phyloP scores from a whole-genome alignment of 2,888 invertebrate genomes.

The Thyatira batis region DNA sequence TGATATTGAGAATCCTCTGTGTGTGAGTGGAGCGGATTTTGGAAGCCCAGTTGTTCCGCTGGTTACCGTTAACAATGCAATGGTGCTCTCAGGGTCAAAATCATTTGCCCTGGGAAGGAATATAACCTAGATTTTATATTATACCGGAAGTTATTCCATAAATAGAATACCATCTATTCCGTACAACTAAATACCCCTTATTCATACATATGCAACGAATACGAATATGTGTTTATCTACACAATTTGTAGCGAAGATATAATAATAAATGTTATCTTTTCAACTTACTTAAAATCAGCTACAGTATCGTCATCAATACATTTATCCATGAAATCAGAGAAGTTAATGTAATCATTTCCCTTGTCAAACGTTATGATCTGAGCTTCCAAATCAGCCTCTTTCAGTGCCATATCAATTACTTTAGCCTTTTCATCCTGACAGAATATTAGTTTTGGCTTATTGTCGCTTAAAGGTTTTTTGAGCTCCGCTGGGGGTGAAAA shows the following conservation, averaged over 20 bases:
- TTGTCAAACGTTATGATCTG: conserved; percentile 49
- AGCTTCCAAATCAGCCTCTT: conserved; percentile 35
- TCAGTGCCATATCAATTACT: conserved; percentile 44
- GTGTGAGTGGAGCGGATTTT: conserved; percentile 57
- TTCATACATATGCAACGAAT: too few relatives aligned
- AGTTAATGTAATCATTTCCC: conserved; percentile 41
- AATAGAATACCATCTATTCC: not conserved
- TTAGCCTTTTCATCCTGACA: conserved; percentile 49
- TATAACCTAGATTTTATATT: too few relatives aligned
- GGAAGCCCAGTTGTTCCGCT: conserved; percentile 69
- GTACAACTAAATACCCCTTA: too few relatives aligned
- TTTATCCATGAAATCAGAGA: conserved; percentile 39
- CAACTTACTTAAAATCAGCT: conserved; percentile 46
- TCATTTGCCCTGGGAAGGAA: conserved; percentile 43
- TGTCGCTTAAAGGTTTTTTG: conserved; percentile 32
- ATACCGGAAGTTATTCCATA: too few relatives aligned
- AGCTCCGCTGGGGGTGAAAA: conserved; percentile 43
- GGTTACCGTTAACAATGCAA: conserved; percentile 52
- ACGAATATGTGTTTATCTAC: too few relatives aligned
- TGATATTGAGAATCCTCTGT: conserved; percentile 52
- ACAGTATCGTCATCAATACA: conserved; percentile 29
- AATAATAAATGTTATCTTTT: not conserved
- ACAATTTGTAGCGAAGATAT: not conserved
- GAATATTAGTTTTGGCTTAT: conserved; percentile 49
- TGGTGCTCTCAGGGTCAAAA: conserved; percentile 53